Conservation (phyloP, 2,888 invertebrate genomes). For the Glaucopsyche alexis region DNA sequence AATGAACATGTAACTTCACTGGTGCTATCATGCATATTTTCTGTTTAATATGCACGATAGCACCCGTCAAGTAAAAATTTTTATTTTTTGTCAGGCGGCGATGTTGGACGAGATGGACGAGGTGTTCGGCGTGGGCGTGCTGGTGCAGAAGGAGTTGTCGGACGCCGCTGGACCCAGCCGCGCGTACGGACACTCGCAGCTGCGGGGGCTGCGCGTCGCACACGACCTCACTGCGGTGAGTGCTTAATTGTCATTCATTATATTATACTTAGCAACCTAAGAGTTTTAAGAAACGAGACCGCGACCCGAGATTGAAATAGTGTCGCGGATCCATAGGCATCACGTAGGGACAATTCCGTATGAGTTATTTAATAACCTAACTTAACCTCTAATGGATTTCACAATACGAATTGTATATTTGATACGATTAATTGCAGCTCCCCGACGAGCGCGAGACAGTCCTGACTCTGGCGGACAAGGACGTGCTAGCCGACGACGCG, state of each 20-base stretch:
- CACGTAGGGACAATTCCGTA: no score
- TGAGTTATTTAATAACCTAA: no score
- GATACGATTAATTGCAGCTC: conserved; percentile 49
- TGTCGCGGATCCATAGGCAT: no score
- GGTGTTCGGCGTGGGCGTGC: conserved; percentile 93
- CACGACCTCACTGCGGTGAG: conserved; percentile 84
- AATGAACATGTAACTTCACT: no score
- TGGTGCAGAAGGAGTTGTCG: conserved; percentile 87
- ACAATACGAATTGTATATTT: no score
- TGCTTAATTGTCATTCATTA: conserved; percentile 6
- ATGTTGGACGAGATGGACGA: conserved; percentile 96
- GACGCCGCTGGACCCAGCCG: conserved; percentile 38
- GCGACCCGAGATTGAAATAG: no score
- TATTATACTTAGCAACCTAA: neutral
- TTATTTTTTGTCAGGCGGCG: conserved; percentile 86
- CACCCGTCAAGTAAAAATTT: no score
- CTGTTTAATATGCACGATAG: no score
- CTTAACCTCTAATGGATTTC: no score
- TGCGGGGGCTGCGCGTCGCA: conserved; percentile 91
- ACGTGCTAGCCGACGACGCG: conserved; percentile 89
- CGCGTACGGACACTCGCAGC: conserved; percentile 85
- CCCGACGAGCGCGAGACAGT: conserved; percentile 91
- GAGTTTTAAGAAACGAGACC: no score
- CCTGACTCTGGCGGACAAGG: conserved; percentile 95
- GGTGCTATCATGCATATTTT: no score